A percentile compares a stretch with the other conserved stretches of the same genome.
Conservation (phyloP, 2,113 vertebrate species). For the Engraulis encrasicolus region DNA sequence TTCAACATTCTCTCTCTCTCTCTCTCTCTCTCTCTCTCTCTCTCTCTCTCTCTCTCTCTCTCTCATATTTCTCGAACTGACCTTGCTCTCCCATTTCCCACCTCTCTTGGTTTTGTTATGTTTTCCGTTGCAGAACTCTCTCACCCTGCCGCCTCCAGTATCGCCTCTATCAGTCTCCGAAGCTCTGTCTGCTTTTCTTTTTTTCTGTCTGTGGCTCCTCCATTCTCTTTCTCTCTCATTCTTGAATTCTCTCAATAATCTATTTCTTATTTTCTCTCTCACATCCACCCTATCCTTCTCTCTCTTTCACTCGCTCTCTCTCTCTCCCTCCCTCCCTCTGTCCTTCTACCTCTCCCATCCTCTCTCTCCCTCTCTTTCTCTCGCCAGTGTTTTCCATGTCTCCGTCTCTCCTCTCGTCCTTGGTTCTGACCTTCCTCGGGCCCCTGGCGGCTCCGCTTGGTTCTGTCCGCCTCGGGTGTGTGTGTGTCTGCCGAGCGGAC, state of each 20-base stretch:
- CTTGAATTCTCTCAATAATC: background rate
- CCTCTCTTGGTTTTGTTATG: background rate
- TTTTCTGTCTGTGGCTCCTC: background rate
- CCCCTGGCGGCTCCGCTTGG: background rate
- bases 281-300: background rate
- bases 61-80: background rate
- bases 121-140: background rate
- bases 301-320: background rate
- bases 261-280: background rate
- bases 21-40: slow-evolving; percentile 35
- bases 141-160: background rate
- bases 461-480: background rate
- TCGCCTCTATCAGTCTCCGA: background rate
- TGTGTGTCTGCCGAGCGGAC: background rate
- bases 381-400: slow-evolving; percentile 60
- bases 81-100: background rate
- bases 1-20: slow-evolving; percentile 23
- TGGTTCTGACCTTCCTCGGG: slow-evolving; percentile 57
- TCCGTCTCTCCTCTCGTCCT: slow-evolving; percentile 55
- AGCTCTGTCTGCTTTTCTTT: background rate
- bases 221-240: slow-evolving; percentile 6
- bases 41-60: slow-evolving; percentile 14
- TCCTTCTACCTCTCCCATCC: background rate
- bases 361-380: background rate
- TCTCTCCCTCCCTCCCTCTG: background rate